Percentiles rank a stretch among this genome's conserved stretches.
Evolutionary conservation across 2,113 vertebrate species (phyloP).

Genomic region (Baryphthengus martii): DNA sequence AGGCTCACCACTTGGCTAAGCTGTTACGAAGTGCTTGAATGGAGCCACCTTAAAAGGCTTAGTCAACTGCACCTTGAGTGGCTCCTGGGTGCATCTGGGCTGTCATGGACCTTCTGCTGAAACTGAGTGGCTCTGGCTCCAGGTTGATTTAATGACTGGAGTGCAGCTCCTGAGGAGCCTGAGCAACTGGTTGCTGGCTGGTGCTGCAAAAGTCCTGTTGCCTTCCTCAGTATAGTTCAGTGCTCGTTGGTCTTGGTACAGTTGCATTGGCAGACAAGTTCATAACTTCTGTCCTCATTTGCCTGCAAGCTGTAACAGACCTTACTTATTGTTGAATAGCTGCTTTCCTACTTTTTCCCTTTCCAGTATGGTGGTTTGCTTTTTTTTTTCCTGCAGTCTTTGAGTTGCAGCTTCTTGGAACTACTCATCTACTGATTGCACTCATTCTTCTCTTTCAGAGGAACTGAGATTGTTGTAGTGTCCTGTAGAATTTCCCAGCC

Average conservation of each 20-base stretch:
- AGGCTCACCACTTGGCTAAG: background rate
- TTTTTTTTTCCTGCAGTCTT: background rate
- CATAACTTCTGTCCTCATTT: background rate
- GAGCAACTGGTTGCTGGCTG: background rate
- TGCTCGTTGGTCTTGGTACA: background rate
- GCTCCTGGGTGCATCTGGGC: background rate
- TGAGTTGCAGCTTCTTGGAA: background rate
- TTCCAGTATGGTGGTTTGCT: background rate
- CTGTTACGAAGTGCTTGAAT: fast-evolving
- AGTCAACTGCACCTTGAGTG: background rate
- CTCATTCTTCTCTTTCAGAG: slow-evolving; percentile 50
- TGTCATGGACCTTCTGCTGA: background rate
- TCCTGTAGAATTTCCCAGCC: slow-evolving; percentile 1
- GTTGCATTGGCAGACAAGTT: background rate
- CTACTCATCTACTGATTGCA: slow-evolving; percentile 1
- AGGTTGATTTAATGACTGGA: background rate
- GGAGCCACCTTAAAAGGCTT: background rate
- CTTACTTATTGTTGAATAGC: background rate
- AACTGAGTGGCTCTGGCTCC: background rate
- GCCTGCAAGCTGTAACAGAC: background rate
- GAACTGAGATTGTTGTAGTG: slow-evolving; percentile 18
- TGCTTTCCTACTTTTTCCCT: background rate
- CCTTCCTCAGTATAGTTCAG: background rate
- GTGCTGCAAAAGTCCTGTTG: background rate
- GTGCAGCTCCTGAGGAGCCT: background rate